Conservation (phyloP, 2,888 invertebrate genomes). For the Chloromyia formosa region DNA sequence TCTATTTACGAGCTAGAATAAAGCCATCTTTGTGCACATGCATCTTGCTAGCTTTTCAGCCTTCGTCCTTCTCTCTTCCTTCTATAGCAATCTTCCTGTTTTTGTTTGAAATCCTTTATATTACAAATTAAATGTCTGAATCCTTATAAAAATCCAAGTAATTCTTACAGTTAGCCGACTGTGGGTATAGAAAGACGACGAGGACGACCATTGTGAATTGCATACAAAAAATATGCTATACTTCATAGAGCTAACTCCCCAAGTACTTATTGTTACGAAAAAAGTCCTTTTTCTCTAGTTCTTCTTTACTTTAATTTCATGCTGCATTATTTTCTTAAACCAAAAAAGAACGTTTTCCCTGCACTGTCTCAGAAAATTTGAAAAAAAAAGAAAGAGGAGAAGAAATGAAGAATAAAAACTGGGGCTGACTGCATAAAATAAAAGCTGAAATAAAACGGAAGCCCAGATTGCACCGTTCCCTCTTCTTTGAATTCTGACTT, state of each 20-base stretch:
- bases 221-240: conserved; percentile 18
- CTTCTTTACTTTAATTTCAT: conserved; percentile 26
- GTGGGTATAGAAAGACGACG: background rate
- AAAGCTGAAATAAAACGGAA: conserved; percentile 35
- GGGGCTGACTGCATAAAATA: conserved; percentile 36
- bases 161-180: conserved; percentile 21
- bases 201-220: conserved; percentile 9
- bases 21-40: background rate
- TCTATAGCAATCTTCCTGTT: background rate
- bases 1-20: background rate
- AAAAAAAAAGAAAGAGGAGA: background rate
- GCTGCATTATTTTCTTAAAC: conserved; percentile 38
- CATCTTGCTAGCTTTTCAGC: background rate
- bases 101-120: background rate
- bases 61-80: background rate
- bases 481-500: conserved; percentile 35
- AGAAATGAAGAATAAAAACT: conserved; percentile 37
- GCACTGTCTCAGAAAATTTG: conserved; percentile 41
- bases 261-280: conserved; percentile 37
- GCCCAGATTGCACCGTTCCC: conserved; percentile 38
- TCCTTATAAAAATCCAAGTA: conserved; percentile 14
- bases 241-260: conserved; percentile 26
- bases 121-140: conserved; percentile 31
- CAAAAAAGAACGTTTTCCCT: conserved; percentile 39
- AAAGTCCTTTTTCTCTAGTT: conserved; percentile 17